These are phyloP conservation scores for Drosophila seclusa DNA, from an alignment of 2,888 invertebrate species.

Conservation along the genomic window DNA sequence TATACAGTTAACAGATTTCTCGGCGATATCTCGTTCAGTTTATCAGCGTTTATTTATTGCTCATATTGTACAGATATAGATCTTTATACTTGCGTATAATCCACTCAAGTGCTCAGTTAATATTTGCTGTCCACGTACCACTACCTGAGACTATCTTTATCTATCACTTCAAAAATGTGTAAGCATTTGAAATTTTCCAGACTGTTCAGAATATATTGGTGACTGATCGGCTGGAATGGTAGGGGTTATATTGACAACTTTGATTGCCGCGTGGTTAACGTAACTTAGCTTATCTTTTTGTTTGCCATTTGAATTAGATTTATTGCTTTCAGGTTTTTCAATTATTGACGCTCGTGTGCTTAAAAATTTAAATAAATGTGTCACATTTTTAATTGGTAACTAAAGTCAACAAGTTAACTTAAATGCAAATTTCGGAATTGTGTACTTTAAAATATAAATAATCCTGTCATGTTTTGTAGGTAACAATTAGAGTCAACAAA, in stretches of 20 bases:
- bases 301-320: not conserved
- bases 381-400: not conserved
- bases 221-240: not conserved
- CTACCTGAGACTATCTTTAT: slow-evolving; percentile 16
- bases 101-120: slow-evolving; percentile 6
- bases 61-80: slow-evolving; percentile 5
- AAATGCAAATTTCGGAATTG: not conserved
- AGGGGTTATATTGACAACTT: not conserved
- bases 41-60: slow-evolving; percentile 42
- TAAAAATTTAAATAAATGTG: not conserved
- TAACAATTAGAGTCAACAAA: not conserved
- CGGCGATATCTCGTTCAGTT: slow-evolving; percentile 8
- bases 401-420: not conserved
- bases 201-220: not conserved
- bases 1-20: slow-evolving; percentile 12
- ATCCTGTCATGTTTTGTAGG: not conserved
- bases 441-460: not conserved
- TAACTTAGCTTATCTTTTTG: not conserved
- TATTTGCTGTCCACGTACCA: not conserved
- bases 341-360: not conserved
- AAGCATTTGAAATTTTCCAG: slow-evolving; percentile 16
- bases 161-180: not conserved
- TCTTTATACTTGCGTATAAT: slow-evolving; percentile 1
- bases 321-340: not conserved
- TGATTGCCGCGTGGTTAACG: not conserved